These are phyloP conservation scores for Fopius arisanus DNA, from an alignment of 1,140 invertebrate species.

Conservation along the genomic window DNA sequence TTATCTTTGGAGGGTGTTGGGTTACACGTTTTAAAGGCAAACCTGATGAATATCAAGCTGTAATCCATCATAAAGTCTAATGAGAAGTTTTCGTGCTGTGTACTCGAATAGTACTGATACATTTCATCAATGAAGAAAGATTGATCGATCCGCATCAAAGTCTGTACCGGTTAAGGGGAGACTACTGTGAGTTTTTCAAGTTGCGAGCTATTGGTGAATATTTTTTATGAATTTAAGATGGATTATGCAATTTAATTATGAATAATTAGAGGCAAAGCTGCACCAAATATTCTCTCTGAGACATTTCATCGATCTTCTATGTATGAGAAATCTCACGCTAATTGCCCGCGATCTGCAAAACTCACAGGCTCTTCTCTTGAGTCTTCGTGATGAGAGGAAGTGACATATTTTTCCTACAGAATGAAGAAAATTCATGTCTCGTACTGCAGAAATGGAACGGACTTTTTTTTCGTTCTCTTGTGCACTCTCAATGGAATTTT, in stretches of 20 bases:
- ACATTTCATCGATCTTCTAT: no score
- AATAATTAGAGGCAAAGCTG: no score
- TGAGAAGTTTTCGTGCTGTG: not conserved
- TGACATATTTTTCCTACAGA: not conserved
- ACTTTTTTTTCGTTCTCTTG: not conserved
- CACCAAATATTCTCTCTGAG: no score
- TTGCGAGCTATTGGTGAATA: no score
- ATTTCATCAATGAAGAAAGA: slow-evolving; percentile 1
- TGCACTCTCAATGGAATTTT: not conserved
- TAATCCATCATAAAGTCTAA: slow-evolving; percentile 2
- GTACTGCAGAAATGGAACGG: not conserved
- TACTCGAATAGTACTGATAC: slow-evolving; percentile 1
- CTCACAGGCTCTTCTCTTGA: no score
- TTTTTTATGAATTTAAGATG: no score
- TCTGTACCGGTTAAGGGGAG: slow-evolving; percentile 7
- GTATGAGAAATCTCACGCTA: no score
- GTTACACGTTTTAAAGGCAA: not conserved
- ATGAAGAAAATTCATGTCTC: not conserved
- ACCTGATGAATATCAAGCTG: not conserved
- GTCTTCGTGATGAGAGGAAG: slow-evolving; percentile 15
- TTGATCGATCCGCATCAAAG: slow-evolving; percentile 6
- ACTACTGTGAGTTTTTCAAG: no score
- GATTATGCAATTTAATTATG: no score
- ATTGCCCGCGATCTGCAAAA: no score
- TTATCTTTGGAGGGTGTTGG: not conserved